These are phyloP conservation scores for Paramuricea clavata DNA, from an alignment of 92 coral and sea anemone species.

Conservation along the genomic window DNA sequence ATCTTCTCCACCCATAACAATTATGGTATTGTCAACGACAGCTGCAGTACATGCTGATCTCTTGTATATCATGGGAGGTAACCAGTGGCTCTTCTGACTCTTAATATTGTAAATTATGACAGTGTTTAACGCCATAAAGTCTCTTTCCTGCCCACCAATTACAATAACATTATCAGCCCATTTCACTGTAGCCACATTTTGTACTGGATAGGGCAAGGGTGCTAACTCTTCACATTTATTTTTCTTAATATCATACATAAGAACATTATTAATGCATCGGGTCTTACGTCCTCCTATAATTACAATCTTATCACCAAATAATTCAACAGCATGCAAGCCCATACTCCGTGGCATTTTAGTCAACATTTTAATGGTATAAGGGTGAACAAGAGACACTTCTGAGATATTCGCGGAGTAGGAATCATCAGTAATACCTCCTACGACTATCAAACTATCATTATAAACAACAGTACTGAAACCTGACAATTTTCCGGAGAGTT, in stretches of 20 bases:
- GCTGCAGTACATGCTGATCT: slow-evolving; percentile 88
- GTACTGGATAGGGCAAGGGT: slow-evolving; percentile 13
- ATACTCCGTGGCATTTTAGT: background rate
- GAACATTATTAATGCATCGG: background rate
- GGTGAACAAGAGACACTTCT: background rate
- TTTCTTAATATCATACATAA: background rate
- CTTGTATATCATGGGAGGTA: slow-evolving; percentile 82
- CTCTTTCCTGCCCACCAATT: background rate
- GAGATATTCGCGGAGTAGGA: background rate
- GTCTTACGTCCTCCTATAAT: background rate
- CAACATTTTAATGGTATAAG: slow-evolving; percentile 8
- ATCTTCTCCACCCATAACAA: slow-evolving; percentile 90
- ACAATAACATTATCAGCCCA: background rate
- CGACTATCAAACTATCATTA: background rate
- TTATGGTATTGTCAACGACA: slow-evolving; percentile 62
- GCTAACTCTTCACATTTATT: too few relatives aligned
- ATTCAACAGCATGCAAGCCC: background rate
- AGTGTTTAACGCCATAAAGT: background rate
- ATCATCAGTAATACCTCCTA: background rate
- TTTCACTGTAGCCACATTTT: background rate
- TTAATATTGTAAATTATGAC: slow-evolving; percentile 61
- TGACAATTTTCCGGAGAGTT: background rate
- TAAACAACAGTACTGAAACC: background rate
- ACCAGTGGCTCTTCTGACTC: slow-evolving; percentile 76
- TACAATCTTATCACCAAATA: background rate